phyloP scores from a whole-genome alignment of 2,888 invertebrate genomes.

The Hirudinaria manillensis region DNA sequence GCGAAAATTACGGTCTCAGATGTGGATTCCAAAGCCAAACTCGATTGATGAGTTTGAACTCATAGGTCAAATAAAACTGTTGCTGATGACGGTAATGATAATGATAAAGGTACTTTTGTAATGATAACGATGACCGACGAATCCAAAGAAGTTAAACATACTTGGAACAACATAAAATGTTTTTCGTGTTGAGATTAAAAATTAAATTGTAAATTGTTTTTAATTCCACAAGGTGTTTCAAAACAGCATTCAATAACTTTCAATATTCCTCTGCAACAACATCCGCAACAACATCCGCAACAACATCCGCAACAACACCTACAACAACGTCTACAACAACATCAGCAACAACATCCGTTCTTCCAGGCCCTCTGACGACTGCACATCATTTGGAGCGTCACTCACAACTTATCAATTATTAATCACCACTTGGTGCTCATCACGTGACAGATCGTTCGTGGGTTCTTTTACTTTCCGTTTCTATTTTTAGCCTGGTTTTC shows the following conservation, averaged over 20 bases:
- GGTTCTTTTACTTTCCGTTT: too few species aligned
- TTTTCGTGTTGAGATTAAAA: not conserved
- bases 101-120: not conserved
- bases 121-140: too few species aligned
- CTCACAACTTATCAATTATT: not conserved
- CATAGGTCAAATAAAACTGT: not conserved
- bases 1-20: not conserved
- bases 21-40: too few species aligned
- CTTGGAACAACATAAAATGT: too few species aligned
- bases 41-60: too few species aligned
- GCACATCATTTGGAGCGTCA: not conserved
- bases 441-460: too few species aligned
- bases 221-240: not conserved
- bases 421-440: not conserved
- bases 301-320: not conserved
- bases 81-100: slow-evolving; percentile 12
- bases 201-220: not conserved
- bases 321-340: not conserved
- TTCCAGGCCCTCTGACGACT: not conserved
- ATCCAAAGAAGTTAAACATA: too few species aligned
- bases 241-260: not conserved
- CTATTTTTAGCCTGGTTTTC: too few species aligned
- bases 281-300: not conserved
- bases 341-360: not conserved
- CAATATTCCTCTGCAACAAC: not conserved